A percentile compares a stretch with the other conserved stretches of the same genome.
These are phyloP conservation scores for Craniophora ligustri DNA, from an alignment of 2,888 invertebrate genomes.

Conservation along the genomic window DNA sequence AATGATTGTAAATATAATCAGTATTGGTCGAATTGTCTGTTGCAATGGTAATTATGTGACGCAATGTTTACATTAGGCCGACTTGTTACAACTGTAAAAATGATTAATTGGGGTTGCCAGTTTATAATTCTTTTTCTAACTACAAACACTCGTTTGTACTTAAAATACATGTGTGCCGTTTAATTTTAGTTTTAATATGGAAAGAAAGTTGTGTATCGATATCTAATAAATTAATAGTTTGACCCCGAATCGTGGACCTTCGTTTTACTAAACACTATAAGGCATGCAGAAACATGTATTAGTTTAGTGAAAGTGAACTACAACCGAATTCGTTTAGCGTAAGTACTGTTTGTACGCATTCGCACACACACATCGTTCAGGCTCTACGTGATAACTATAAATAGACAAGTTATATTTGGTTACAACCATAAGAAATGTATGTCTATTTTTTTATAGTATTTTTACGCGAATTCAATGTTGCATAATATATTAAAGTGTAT, in stretches of 20 bases:
- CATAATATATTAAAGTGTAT: conserved; percentile 3
- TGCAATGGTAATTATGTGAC: conserved; percentile 34
- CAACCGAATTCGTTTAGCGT: conserved; percentile 53
- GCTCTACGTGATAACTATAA: conserved; percentile 31
- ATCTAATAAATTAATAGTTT: conserved; percentile 45
- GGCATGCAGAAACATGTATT: conserved; percentile 46
- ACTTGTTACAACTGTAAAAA: conserved; percentile 17
- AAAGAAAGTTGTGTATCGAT: conserved; percentile 48
- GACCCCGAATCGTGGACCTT: conserved; percentile 53
- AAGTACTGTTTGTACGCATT: conserved; percentile 50
- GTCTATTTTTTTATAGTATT: conserved; percentile 11
- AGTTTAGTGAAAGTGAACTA: conserved; percentile 61
- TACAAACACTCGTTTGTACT: neutral
- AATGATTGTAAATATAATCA: conserved; percentile 48
- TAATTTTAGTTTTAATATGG: conserved; percentile 17
- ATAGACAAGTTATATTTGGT: conserved; percentile 30
- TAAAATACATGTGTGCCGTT: conserved; percentile 9
- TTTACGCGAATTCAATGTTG: conserved; percentile 17
- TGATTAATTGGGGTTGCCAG: conserved; percentile 9
- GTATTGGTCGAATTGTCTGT: conserved; percentile 45
- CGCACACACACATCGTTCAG: conserved; percentile 30
- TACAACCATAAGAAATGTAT: conserved; percentile 15
- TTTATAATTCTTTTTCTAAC: neutral
- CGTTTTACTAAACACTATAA: conserved; percentile 42
- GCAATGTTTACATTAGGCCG: conserved; percentile 36